Evolutionary conservation across 2,113 vertebrate species (phyloP), one percentile per base, ranked within the genome.

Genomic region (Asarcornis scutulata): DNA sequence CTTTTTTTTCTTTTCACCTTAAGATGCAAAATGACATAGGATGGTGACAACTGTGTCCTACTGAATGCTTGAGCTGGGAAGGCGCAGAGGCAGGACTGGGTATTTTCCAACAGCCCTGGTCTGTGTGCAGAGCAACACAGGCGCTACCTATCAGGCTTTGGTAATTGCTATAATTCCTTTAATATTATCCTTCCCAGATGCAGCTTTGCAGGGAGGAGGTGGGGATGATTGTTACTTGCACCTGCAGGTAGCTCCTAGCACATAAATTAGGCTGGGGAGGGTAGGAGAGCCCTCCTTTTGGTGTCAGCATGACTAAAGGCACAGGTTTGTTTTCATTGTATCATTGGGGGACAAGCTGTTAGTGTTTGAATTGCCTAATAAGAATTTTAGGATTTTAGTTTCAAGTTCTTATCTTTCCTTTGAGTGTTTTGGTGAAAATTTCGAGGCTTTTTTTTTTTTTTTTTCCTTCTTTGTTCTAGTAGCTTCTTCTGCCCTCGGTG

Each of bases 241-340:
- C 29, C 52, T 82, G 77, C 3, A 4, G 7, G 67, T 6, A 34
- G 36, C 29, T 73, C 7, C 27, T 23, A 20, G 17, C 32, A 1
- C 8, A 2, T 27, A n/a, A 68, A 4, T 6, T 6, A 12, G 72
- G 36, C 5, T 73, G 31, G 32, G 1, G 2, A 3, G 2, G 1
- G 5, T 4, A 1, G 1, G 38, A 15, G 34, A 25, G 34, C 16
- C 5, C 7, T 17, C 16, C 38, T 31, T 34, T 18, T 0, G 0
- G 0, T 1, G 4, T 2, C 8, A 11, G 6, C 3, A 0, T 2
- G 56, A 22, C 21, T 9, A 1, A 11, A 34, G 63, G 8, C 2
- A 14, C 5, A 17, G 72, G 6, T 34, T 56, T 52, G 22, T 1
- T 81, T 34, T 44, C 8, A 5, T n/a, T 46, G 3, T 48, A 3